Conservation (phyloP, 2,888 invertebrate species). For the Hylaea fasciaria region DNA sequence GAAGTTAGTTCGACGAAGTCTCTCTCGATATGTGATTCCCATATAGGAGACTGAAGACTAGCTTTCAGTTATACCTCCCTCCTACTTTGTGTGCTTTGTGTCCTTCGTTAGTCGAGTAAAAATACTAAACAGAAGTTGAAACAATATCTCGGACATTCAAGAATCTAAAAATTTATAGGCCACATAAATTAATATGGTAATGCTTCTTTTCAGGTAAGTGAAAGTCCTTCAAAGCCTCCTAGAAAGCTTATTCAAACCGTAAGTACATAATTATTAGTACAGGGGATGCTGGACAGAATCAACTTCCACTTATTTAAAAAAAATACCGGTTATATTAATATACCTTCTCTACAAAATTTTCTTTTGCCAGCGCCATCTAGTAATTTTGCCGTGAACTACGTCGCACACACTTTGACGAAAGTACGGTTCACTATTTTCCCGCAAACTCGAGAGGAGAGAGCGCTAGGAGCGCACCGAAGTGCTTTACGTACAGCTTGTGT, state of each 20-base stretch:
- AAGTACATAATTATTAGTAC: constrained; percentile 10
- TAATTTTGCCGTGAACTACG: constrained; percentile 30
- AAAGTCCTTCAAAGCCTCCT: not conserved
- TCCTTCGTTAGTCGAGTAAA: no score
- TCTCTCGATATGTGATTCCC: not conserved
- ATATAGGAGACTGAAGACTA: no score
- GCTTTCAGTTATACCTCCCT: no score
- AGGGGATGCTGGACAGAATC: not conserved
- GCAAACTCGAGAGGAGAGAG: not conserved
- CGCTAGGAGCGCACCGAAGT: constrained; percentile 6
- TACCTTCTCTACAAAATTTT: constrained; percentile 6
- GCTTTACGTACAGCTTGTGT: not conserved
- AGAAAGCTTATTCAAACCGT: not conserved
- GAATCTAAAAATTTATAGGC: no score
- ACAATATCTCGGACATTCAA: no score
- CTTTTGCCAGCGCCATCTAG: constrained; percentile 44
- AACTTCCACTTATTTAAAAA: no score
- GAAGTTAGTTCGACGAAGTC: not conserved
- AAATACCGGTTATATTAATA: not conserved
- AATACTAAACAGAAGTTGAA: not conserved
- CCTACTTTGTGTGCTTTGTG: no score
- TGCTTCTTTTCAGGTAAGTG: constrained; percentile 14
- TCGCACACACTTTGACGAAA: constrained; percentile 8
- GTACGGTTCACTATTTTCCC: constrained; percentile 18
- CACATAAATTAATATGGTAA: not conserved